Base-by-base conservation (phyloP, 1,140 invertebrate genomes). In the Antheraea pernyi region DNA sequence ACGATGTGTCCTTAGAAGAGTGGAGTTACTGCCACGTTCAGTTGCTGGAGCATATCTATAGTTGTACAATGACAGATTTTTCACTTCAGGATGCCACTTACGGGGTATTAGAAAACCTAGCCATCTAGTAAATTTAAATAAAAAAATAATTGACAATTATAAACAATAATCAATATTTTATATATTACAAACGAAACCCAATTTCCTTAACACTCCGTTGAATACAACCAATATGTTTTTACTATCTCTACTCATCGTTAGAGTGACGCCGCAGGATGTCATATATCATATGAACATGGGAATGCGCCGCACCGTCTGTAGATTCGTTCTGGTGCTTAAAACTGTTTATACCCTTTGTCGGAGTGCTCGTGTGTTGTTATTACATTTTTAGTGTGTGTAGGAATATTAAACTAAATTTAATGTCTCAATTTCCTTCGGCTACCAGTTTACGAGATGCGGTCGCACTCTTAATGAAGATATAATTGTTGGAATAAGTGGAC, bases 311-410 rank as follows among this genome's bases (percentile, higher is more conserved):
- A 3, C n/a, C 59, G 46, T 53, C 46, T 53, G 13, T 10, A 53
- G 62, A 30, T 58, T 16, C 62, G 36, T 62, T 46, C 69, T 59
- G 66, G 64, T 19, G 46, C 69, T 70, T 71, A 46, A 67, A 70
- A 46, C 64, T 10, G 36, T 65, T 65, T 18, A n/a, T 19, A 65
- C 67, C 72, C 75, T 75, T 77, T 79, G 73, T 73, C 9, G 18
- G 30, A n/a, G 70, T 53, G 46, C 46, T 37, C 30, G 61, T n/a
- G 18, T 48, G 13, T 53, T 0, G 71, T 73, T 73, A 73, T 72
- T 73, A 72, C 80, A 82, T 79, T 79, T 83, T 83, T 83, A 85
- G 82, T 72, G 67, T 64, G 77, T 74, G 77, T 71, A 74, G 46
- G 73, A 76, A 77, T 59, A 59, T 58, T 61, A 19, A 59, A 66